Evolutionary conservation across 2,888 invertebrate species (phyloP), one percentile per base, ranked within the genome.

Genomic region (Thecocarcelia acutangulata): DNA sequence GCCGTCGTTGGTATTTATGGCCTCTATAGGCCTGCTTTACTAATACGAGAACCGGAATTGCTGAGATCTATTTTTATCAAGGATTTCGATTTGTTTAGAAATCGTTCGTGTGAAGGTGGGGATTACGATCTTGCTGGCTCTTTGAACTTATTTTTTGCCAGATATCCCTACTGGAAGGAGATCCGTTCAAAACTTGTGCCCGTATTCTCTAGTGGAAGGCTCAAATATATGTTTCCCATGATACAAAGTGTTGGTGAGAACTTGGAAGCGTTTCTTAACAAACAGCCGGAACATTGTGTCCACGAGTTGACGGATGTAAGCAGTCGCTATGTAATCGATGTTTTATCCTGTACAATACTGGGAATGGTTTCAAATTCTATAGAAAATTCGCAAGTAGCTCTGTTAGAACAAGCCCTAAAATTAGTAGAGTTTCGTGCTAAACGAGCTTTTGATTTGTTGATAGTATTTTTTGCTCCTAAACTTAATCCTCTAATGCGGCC

Each of bases 41-140:
- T 92, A 13, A 66, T 91, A 1, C 88, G 90, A 0, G 91, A 92
- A 84, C 91, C 90, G 0, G 89, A 91, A 24, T 72, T 92, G 0
- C 85, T 91, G 0, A 91, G 91, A 54, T 84, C 86, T 1, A 79
- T 92, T 9, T 83, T 92, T n/a, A 87, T 92, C 11, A 91, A 90
- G 61, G 74, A 86, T 9, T 88, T 89, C 12, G 84, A 87, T 61
- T 83, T 76, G 46, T 88, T 88, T 21, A 66, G 85, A 1, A 87
- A 88, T 72, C 88, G 88, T 0, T 12, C 48, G 0, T 68, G 68
- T 44, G 84, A 77, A 86, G 92, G 80, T 73, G 91, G 86, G 1
- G 87, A 87, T 0, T 76, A 83, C 9, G 88, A 88, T 84, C 52
- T 77, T 0, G 84, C 88, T 84, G 89, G 89, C 0, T 56, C 85